Percentiles rank a stretch among this genome's conserved stretches.
phyloP scores from a whole-genome alignment of 2,797 vertebrate species.

The Podarcis lilfordi region DNA sequence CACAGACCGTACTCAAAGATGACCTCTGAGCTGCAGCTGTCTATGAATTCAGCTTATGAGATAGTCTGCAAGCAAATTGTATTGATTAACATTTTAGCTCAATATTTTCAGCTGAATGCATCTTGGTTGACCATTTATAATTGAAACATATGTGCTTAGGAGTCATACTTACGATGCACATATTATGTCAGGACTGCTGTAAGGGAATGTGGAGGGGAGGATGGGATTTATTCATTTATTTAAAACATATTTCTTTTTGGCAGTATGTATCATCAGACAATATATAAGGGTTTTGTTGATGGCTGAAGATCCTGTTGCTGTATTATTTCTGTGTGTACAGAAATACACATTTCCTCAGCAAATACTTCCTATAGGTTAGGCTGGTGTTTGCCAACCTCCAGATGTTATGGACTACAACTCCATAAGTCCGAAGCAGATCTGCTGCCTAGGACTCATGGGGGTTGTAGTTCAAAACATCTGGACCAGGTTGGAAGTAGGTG shows the following conservation, averaged over 20 bases:
- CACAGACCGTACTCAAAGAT: not conserved
- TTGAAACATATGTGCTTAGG: not conserved
- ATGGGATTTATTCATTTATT: no score
- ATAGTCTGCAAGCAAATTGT: not conserved
- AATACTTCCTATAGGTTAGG: not conserved
- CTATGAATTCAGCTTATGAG: not conserved
- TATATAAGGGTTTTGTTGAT: not conserved
- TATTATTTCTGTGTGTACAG: not conserved
- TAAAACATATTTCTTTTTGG: not conserved
- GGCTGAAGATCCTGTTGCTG: not conserved
- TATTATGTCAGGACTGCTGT: not conserved
- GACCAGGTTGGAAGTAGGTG: no score
- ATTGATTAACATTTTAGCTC: not conserved
- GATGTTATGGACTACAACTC: no score
- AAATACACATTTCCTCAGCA: not conserved
- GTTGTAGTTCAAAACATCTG: no score
- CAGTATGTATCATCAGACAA: not conserved
- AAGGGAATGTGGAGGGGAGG: not conserved
- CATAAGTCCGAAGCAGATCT: no score
- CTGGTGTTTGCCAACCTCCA: no score
- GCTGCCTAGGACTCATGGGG: no score
- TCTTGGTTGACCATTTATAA: not conserved
- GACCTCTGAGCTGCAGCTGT: not conserved
- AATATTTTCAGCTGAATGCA: not conserved
- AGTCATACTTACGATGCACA: not conserved